These are phyloP conservation scores for Camelus bactrianus DNA, from an alignment of 2,113 vertebrate species.

Conservation along the genomic window DNA sequence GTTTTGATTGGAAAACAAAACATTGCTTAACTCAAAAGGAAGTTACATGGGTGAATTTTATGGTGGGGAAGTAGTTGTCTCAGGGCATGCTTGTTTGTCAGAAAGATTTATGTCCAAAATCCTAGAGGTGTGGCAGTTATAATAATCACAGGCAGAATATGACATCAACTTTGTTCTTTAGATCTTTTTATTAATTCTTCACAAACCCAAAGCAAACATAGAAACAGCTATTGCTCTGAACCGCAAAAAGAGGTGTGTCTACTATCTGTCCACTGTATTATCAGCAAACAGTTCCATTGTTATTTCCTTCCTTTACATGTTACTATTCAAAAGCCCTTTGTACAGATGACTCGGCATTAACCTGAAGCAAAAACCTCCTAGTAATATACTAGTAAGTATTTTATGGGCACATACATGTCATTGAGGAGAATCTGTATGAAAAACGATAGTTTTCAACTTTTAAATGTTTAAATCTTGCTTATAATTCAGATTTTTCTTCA, in stretches of 20 bases:
- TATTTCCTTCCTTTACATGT: not conserved
- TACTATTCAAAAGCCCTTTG: conserved; percentile 39
- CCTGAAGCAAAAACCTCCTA: not conserved
- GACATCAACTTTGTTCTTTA: conserved; percentile 41
- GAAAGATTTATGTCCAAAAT: conserved; percentile 27
- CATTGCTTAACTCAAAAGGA: conserved; percentile 3
- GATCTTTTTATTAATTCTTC: conserved; percentile 52
- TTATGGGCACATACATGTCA: not conserved
- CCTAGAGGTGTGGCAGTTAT: not conserved
- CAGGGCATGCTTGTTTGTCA: conserved; percentile 29
- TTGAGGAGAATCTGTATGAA: not conserved
- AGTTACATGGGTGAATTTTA: not conserved
- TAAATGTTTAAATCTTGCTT: not conserved
- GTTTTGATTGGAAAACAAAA: conserved; percentile 50
- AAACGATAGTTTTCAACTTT: not conserved
- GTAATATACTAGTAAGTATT: not conserved
- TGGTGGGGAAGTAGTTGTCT: not conserved
- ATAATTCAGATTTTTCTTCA: not conserved
- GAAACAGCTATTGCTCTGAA: conserved; percentile 70
- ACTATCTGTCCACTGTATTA: not conserved
- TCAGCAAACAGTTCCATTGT: not conserved
- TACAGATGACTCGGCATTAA: not conserved
- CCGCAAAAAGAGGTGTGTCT: not conserved
- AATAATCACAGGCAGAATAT: conserved; percentile 13
- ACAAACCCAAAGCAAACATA: conserved; percentile 58